Evolutionary conservation across 2,113 vertebrate genomes (phyloP), one percentile per base, ranked within the genome.

Genomic region (Pyxicephalus adspersus): DNA sequence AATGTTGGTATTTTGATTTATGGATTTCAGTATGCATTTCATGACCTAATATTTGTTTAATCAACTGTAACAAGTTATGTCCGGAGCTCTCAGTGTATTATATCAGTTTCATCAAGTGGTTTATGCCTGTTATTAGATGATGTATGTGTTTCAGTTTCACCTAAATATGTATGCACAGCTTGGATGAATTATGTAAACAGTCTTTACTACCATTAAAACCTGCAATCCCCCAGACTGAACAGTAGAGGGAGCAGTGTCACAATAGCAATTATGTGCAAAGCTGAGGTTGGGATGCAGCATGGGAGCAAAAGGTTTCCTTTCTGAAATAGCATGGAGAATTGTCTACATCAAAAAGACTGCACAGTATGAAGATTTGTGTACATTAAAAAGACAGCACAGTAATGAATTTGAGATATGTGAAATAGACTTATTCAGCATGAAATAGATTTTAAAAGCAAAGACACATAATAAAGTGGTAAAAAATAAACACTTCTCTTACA

Each of bases 31-130:
- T n/a, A 25, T 54, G 58, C 22, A 61, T 51, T 77, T 77, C 66
- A 72, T 72, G 78, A 63, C 57, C 57, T 64, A 80, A 51, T 64
- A 66, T 77, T 77, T 71, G 67, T 71, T 80, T 80, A 80, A 80
- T 80, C 50, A 80, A 61, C 66, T 72, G 34, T 51, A 72, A 61
- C 55, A 60, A 38, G 34, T 52, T 68, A 45, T 23, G 52, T 23
- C n/a, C 52, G 50, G 77, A 77, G 51, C 51, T 67, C 64, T 13
- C 63, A 50, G 34, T 77, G 63, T 66, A 66, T 77, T 77, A 52
- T 55, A 65, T 77, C 51, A 22, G 22, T 67, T 77, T 77, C 63
- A 76, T 64, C 73, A 64, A 51, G 73, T 76, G 73, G 57, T 45
- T 22, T 66, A 52, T 38, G 50, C 50, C 50, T 77, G 57, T 66